Evolutionary conservation across 2,797 vertebrate species (phyloP).

Genomic region (Catamblyrhynchus diadema): DNA sequence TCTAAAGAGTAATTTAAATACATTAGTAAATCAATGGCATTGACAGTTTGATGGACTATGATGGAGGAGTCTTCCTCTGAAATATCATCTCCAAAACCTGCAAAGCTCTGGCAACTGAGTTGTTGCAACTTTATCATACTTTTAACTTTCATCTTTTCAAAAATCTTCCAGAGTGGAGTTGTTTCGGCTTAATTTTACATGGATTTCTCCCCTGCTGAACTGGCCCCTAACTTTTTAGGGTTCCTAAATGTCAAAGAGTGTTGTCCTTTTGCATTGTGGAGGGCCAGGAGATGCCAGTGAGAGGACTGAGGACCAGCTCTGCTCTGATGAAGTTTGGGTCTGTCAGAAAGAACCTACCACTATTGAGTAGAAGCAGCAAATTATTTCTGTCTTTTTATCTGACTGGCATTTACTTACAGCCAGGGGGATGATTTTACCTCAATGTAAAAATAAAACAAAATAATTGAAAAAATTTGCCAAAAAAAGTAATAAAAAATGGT

Average conservation of each 20-base stretch:
- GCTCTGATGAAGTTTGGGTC: neutral
- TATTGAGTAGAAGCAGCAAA: neutral
- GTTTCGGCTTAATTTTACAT: neutral
- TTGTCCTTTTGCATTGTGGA: fast-evolving
- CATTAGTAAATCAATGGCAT: slow-evolving; percentile 50
- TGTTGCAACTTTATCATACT: slow-evolving; percentile 8
- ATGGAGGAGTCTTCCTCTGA: slow-evolving; percentile 28
- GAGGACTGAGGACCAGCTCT: neutral
- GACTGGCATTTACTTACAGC: neutral
- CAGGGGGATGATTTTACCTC: fast-evolving
- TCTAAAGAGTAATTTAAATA: slow-evolving; percentile 25
- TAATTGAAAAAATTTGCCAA: neutral
- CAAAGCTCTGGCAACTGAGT: neutral
- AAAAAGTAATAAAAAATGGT: neutral
- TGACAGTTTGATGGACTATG: slow-evolving; percentile 48
- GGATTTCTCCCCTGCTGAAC: neutral
- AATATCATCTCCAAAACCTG: slow-evolving; percentile 28
- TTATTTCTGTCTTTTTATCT: neutral
- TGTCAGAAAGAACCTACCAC: neutral
- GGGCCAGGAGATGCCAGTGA: neutral
- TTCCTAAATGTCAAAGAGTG: neutral
- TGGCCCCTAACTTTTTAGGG: neutral
- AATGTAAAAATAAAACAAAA: neutral
- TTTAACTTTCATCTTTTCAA: neutral
- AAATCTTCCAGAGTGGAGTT: neutral